Evolutionary conservation across 2,797 vertebrate genomes (phyloP), one percentile per base, ranked within the genome.

Genomic region (Columba guinea): DNA sequence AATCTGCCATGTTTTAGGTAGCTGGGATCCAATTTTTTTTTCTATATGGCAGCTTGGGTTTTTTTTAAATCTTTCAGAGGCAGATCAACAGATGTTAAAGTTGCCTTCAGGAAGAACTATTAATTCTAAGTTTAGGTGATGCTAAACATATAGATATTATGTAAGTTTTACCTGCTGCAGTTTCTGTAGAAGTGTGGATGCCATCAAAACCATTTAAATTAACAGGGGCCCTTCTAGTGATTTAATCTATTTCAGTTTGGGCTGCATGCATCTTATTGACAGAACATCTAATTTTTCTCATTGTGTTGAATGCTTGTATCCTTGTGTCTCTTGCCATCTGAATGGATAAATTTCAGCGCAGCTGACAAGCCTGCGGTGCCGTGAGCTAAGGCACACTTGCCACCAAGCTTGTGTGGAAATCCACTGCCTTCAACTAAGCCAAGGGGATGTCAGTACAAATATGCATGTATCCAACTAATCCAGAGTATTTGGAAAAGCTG

Each of bases 401-500:
- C 26, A 41, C 20, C 20, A 28, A 28, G 17, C 34, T 67, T 80
- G 21, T 4, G 1, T 27, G 26, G 34, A 78, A 89, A 80, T 71
- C 28, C 76, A 48, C 23, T 26, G 30, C 19, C 11, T 92, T 79
- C 46, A 58, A 5, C n/a, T 83, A 56, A 70, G 32, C 19, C 65
- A 60, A 71, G 26, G 64, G 68, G 41, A 8, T 7, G 26, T 22
- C 48, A 62, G 23, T 13, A 58, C 17, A 51, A 58, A 44, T 78
- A 65, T 30, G 37, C 22, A 32, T 1, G 1, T 26, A 34, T 59
- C 35, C 74, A 86, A 78, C 13, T 84, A 63, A 69, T 44, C 34
- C 17, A 21, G 70, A 64, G 17, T 37, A n/a, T 79, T 62, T 87
- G 56, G 67, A 95, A 91, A 84, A 87, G 34, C 32, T 51, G 46